Conservation (phyloP, 2,888 invertebrate genomes). For the Sphaerophoria taeniata region DNA sequence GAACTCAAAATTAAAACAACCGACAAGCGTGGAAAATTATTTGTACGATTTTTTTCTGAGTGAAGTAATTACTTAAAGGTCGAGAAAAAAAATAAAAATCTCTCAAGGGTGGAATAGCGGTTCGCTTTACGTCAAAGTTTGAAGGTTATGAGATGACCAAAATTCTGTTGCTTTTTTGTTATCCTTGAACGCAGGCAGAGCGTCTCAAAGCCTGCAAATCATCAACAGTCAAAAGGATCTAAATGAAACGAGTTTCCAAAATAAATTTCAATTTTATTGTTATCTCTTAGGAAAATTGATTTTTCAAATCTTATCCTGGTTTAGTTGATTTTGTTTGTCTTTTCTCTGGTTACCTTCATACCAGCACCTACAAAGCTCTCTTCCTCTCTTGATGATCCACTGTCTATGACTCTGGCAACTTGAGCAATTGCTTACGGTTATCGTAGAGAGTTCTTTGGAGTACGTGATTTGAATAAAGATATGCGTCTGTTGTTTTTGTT, state of each 20-base stretch:
- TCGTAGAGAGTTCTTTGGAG: conserved; percentile 24
- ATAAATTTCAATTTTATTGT: neutral
- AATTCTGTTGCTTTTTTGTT: no score
- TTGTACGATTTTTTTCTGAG: no score
- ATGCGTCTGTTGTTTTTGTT: conserved; percentile 6
- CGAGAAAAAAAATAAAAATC: no score
- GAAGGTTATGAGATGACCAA: no score
- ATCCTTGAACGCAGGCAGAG: no score
- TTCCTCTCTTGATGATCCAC: neutral
- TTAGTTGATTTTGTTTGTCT: conserved; percentile 11
- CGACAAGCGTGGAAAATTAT: no score
- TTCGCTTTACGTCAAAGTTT: no score
- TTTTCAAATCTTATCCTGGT: neutral
- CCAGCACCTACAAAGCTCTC: conserved; percentile 4
- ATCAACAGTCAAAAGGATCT: no score
- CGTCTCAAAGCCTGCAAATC: no score
- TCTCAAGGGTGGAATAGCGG: no score
- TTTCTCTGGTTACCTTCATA: neutral
- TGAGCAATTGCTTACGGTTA: conserved; percentile 38
- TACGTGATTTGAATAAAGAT: conserved; percentile 64
- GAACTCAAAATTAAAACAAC: no score
- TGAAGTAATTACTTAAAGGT: no score
- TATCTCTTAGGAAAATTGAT: conserved; percentile 11
- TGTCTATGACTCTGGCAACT: conserved; percentile 12
- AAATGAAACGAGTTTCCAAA: neutral